Evolutionary conservation across 2,888 invertebrate species (phyloP), one percentile per base, ranked within the genome.

Genomic region (Dolomedes plantarius): DNA sequence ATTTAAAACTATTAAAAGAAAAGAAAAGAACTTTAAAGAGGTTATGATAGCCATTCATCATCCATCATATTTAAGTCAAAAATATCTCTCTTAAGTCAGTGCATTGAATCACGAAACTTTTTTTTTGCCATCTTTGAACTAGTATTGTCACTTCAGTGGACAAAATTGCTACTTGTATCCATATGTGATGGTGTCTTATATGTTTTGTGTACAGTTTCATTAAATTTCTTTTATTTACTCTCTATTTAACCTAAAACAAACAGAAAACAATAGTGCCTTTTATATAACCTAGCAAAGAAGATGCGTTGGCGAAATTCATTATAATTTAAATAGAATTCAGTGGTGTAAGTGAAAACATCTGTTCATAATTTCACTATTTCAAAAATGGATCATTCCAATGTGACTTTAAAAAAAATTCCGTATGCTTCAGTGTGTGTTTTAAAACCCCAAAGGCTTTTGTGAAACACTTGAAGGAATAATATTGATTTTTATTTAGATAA

Each of bases 21-120:
- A 96, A 96, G 92, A 96, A 95, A 91, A 94, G 95, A 92, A 95
- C 95, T 89, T 93, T 96, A 79, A 96, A 96, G 92, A 93, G 96
- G 93, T 95, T 96, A 94, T 96, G 95, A 96, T 86, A 68, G 50
- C 50, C 23, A 23, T 56, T 56, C 32, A 46, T 56, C 23, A 19
- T 23, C 11, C 56, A 19, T 23, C 56, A 56, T 56, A 56, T 56
- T 56, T 56, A 56, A 23, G 23, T 56, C 23, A 3, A 19, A 11
- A 23, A 11, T 46, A 74, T 56, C 68, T 74, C n/a, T n/a, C n/a
- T n/a, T n/a, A n/a, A n/a, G n/a, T n/a, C n/a, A 74, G 78, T 79
- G 69, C 85, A 78, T 69, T 68, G 62, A 69, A 69, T 86, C 77
- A 77, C 68, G 46, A 73, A 62, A 77, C 62, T 69, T 39, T 31